phyloP scores from a whole-genome alignment of 2,113 vertebrate species.

The Addax nasomaculatus region DNA sequence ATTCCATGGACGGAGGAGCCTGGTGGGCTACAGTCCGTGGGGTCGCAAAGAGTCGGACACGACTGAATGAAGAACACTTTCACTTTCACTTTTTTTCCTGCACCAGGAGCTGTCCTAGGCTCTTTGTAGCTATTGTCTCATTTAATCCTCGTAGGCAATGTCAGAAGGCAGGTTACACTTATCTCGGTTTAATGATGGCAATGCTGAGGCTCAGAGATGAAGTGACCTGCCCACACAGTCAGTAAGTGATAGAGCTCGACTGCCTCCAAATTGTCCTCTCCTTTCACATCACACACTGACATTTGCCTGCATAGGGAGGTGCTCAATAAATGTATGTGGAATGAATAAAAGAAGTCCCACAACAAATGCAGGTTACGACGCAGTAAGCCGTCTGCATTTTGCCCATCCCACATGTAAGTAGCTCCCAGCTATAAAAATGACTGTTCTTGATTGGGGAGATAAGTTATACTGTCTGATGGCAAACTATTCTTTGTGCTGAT shows the following conservation, averaged over 20 bases:
- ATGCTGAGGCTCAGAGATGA: accelerated
- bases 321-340: accelerated
- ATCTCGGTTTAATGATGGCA: accelerated
- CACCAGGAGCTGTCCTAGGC: background rate
- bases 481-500: background rate
- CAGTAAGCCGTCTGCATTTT: background rate
- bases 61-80: background rate
- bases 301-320: too few relatives aligned
- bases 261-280: background rate
- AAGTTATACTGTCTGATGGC: background rate
- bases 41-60: accelerated
- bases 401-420: background rate
- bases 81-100: background rate
- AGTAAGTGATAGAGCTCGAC: background rate
- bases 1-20: background rate
- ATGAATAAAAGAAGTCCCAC: background rate
- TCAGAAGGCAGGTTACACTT: accelerated
- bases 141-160: accelerated
- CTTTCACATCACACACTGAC: background rate
- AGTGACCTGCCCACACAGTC: background rate
- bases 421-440: background rate
- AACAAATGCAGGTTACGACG: background rate
- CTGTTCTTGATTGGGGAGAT: background rate
- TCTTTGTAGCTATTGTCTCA: accelerated
- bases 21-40: background rate